Evolutionary conservation across 1,140 invertebrate genomes (phyloP).

Genomic region (Wasmannia auropunctata): DNA sequence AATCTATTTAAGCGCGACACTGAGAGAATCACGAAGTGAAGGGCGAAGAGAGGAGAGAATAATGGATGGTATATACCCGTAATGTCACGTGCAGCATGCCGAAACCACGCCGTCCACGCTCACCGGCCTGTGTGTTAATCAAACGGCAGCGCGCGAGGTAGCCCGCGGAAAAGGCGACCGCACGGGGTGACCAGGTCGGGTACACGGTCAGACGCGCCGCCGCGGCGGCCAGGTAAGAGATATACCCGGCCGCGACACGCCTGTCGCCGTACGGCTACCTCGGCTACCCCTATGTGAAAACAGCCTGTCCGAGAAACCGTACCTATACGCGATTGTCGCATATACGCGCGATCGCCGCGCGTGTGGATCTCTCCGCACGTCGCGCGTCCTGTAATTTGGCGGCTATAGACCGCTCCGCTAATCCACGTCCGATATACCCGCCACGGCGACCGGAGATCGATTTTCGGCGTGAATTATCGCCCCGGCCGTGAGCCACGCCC

Average conservation of each 20-base stretch:
- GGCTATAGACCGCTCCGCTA: background rate
- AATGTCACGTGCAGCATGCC: slow-evolving; percentile 79
- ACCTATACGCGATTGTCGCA: slow-evolving; percentile 17
- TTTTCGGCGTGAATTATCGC: slow-evolving; percentile 43
- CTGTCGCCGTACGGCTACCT: background rate
- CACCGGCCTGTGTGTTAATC: slow-evolving; percentile 81
- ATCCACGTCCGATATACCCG: slow-evolving; percentile 35
- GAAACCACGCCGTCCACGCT: slow-evolving; percentile 79
- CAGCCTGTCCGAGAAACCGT: slow-evolving; percentile 53
- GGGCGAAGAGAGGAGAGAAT: slow-evolving; percentile 69
- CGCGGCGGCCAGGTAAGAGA: background rate
- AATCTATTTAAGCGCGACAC: slow-evolving; percentile 60
- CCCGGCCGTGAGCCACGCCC: slow-evolving; percentile 29
- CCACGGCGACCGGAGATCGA: slow-evolving; percentile 41
- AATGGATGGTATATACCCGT: slow-evolving; percentile 80
- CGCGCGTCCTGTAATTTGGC: slow-evolving; percentile 24
- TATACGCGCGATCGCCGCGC: background rate
- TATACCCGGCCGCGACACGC: background rate
- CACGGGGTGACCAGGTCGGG: background rate
- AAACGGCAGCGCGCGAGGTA: slow-evolving; percentile 73
- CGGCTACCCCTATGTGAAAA: background rate
- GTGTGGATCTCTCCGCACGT: background rate
- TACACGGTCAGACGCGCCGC: background rate
- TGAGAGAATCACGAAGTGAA: slow-evolving; percentile 40
- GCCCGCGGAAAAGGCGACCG: slow-evolving; percentile 58